A percentile compares a stretch with the other conserved stretches of the same genome.
Evolutionary conservation across 2,113 vertebrate genomes (phyloP).

Genomic region (Sigmodon hispidus): DNA sequence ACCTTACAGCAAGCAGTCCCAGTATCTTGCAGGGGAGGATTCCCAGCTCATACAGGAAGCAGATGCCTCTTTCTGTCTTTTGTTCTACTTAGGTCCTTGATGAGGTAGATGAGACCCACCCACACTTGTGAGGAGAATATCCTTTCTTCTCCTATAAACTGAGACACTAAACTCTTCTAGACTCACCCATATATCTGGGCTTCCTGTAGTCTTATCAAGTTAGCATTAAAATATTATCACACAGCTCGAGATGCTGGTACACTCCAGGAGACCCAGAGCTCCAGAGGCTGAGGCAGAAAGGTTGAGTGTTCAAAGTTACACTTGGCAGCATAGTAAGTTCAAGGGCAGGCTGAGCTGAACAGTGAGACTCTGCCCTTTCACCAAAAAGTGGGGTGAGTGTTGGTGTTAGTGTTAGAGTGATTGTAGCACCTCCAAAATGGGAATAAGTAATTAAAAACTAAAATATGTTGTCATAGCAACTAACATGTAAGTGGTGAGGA

Average conservation of each 20-base stretch:
- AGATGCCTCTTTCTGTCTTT: neutral
- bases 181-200: neutral
- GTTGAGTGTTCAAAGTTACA: neutral
- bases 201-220: neutral
- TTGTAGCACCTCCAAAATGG: neutral
- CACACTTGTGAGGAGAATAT: neutral
- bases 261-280: too few species aligned
- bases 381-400: neutral
- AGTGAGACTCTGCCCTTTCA: neutral
- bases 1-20: neutral
- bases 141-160: neutral
- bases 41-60: neutral
- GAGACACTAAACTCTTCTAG: neutral
- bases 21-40: neutral
- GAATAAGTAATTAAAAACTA: neutral
- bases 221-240: neutral
- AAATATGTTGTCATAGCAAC: neutral
- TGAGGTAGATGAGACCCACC: neutral
- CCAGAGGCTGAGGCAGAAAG: neutral
- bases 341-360: neutral
- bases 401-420: neutral
- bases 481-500: neutral
- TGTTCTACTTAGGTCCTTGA: neutral
- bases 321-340: neutral
- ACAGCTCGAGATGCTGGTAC: neutral